These are phyloP conservation scores for Myotis planiceps DNA, from an alignment of 2,797 vertebrate genomes.

Conservation along the genomic window DNA sequence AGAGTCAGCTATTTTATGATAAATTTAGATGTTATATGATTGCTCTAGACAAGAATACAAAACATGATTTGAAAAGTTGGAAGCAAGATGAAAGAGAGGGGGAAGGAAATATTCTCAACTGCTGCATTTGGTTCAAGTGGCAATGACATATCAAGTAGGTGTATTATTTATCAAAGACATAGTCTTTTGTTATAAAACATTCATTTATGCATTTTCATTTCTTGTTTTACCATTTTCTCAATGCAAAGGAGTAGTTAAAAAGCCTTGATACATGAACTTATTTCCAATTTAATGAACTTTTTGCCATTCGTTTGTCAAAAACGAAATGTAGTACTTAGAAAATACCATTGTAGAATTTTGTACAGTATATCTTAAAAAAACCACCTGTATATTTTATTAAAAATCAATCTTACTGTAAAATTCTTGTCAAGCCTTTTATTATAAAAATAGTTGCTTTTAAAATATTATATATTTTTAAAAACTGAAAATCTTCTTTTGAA, in stretches of 20 bases:
- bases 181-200: background rate
- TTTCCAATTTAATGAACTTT: background rate
- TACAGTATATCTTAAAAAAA: background rate
- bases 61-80: background rate
- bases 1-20: background rate
- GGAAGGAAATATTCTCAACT: background rate
- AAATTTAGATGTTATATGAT: background rate
- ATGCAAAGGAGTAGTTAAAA: background rate
- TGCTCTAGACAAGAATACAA: background rate
- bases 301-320: background rate
- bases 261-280: background rate
- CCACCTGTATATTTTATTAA: background rate
- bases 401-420: background rate
- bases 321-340: background rate
- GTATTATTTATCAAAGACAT: background rate
- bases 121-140: background rate
- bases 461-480: background rate
- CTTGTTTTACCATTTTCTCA: background rate
- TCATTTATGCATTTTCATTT: background rate
- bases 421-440: background rate
- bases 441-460: constrained; percentile 38
- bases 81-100: background rate
- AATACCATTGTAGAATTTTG: background rate
- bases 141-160: background rate
- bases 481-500: background rate